Evolutionary conservation across 2,888 invertebrate species (phyloP).

Genomic region (Sylvicola cinctus): DNA sequence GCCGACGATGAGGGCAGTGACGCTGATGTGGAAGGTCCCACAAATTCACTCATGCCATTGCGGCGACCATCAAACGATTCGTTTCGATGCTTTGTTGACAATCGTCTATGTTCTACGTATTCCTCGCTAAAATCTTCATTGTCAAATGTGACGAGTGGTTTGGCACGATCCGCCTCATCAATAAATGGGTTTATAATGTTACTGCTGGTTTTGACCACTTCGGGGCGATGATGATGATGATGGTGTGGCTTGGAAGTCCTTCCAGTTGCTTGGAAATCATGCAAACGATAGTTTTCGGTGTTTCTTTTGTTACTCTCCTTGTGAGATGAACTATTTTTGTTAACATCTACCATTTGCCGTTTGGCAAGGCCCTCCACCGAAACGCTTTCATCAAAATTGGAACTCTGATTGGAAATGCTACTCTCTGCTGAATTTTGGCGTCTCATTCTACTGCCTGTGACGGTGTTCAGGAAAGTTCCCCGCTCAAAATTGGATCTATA

Average conservation of each 20-base stretch:
- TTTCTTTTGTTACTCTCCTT: background rate
- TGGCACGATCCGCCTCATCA: background rate
- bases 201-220: constrained; percentile 2
- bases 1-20: background rate
- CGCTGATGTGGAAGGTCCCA: constrained; percentile 16
- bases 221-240: constrained; percentile 1
- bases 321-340: constrained; percentile 10
- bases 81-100: constrained; percentile 19
- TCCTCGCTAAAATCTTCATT: constrained; percentile 5
- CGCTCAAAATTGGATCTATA: background rate
- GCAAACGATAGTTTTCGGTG: constrained; percentile 13
- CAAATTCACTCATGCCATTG: constrained; percentile 17
- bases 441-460: constrained; percentile 13
- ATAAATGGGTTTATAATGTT: constrained; percentile 5
- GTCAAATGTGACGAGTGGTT: background rate
- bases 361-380: background rate
- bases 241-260: constrained; percentile 1
- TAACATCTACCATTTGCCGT: constrained; percentile 4
- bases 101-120: constrained; percentile 18
- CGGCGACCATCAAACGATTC: constrained; percentile 22
- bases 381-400: constrained; percentile 18
- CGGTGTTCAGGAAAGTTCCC: background rate
- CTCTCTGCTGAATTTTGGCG: constrained; percentile 26
- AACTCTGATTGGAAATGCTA: constrained; percentile 24
- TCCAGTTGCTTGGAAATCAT: constrained; percentile 15